These are phyloP conservation scores for Podilymbus podiceps DNA, from an alignment of 2,113 vertebrate species.

Conservation along the genomic window DNA sequence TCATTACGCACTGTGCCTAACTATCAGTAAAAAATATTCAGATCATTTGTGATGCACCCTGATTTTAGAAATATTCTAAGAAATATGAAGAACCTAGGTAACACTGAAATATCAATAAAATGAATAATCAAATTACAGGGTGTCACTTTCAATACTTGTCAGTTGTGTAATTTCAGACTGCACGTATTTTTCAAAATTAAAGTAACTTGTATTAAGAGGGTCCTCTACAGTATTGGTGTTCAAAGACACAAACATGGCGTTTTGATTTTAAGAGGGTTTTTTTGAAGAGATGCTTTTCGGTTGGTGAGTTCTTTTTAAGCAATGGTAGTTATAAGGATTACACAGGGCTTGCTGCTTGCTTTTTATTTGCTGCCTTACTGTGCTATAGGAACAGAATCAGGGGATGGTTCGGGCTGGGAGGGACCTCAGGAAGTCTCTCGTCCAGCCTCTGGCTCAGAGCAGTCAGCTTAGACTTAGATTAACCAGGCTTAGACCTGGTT, in stretches of 20 bases:
- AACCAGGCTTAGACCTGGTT: background rate
- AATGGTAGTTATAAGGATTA: fast-evolving
- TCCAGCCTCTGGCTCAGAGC: background rate
- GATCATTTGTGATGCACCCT: background rate
- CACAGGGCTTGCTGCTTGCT: background rate
- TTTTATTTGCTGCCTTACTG: background rate
- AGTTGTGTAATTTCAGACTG: background rate
- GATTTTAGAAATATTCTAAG: background rate
- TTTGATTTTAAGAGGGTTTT: background rate
- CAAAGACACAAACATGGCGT: background rate
- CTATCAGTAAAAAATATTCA: background rate
- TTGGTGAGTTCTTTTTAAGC: background rate
- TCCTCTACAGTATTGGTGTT: background rate
- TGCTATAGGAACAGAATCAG: background rate
- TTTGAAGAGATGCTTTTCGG: background rate
- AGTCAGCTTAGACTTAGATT: too few relatives aligned
- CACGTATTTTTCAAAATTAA: background rate
- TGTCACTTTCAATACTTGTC: background rate
- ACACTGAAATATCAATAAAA: background rate
- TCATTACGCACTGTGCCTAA: fast-evolving
- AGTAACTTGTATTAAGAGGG: background rate
- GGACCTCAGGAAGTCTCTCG: too few relatives aligned
- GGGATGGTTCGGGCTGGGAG: background rate
- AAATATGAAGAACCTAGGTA: background rate
- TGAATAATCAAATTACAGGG: background rate